These are phyloP conservation scores for Pteropus rufus DNA, from an alignment of 2,797 vertebrate genomes.

Conservation along the genomic window DNA sequence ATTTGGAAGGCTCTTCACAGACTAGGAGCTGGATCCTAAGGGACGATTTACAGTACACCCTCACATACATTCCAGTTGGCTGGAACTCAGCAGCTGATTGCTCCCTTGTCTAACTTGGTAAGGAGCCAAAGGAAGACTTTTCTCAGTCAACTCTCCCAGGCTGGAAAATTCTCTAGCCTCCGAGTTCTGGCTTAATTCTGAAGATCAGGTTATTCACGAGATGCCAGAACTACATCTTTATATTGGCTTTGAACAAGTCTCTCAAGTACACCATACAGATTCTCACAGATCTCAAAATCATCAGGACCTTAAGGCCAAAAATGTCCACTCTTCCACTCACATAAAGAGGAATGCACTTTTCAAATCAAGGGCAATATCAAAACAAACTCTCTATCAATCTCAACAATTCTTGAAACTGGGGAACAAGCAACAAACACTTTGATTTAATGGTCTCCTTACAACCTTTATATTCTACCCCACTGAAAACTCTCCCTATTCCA, in stretches of 20 bases:
- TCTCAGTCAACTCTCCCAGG: constrained; percentile 69
- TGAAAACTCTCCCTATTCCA: not conserved
- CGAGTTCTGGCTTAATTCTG: constrained; percentile 68
- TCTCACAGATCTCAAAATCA: constrained; percentile 67
- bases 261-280: constrained; percentile 58
- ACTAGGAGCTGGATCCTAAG: constrained; percentile 42
- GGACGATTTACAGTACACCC: constrained; percentile 61
- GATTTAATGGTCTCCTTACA: constrained; percentile 35
- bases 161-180: constrained; percentile 68
- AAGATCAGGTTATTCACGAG: constrained; percentile 70
- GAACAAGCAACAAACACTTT: not conserved
- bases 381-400: constrained; percentile 45
- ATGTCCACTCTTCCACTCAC: constrained; percentile 37
- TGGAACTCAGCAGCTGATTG: constrained; percentile 68
- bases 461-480: not conserved
- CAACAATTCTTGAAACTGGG: constrained; percentile 10
- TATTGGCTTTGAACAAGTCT: constrained; percentile 69
- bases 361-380: constrained; percentile 31
- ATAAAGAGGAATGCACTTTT: constrained; percentile 35
- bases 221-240: constrained; percentile 73
- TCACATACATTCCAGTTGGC: constrained; percentile 63
- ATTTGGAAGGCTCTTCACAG: constrained; percentile 61
- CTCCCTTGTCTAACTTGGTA: constrained; percentile 71
- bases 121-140: constrained; percentile 64
- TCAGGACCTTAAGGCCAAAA: constrained; percentile 44